Evolutionary conservation across 2,113 vertebrate species (phyloP), one percentile per base, ranked within the genome.

Genomic region (Carettochelys insculpta): DNA sequence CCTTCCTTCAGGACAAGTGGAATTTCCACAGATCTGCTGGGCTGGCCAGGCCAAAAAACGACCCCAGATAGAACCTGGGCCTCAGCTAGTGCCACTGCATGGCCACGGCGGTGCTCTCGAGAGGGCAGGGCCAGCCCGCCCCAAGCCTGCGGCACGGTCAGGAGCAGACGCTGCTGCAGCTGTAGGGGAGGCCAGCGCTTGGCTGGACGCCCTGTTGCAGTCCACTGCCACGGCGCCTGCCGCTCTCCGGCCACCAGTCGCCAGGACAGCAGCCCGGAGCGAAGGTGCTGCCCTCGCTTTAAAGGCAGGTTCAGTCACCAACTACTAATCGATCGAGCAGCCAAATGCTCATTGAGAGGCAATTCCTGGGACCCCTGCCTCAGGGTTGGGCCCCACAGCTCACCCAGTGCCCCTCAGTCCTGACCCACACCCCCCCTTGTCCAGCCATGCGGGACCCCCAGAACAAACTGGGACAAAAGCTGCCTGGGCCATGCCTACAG

Each of bases 371-470:
- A 9, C 17, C 75, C 20, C 45, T 8, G 24, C 19, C 6, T 8
- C 24, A 27, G 48, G 41, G 31, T n/a, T 17, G 6, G 3, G 38
- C 14, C 8, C 38, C 20, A 6, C 76, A 50, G 34, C 48, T 50
- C 20, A 34, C 47, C 76, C 24, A 25, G 11, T 38, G 50, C 24
- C 20, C 77, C 10, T 41, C 10, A 41, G 6, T 24, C 65, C 65
- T 71, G 19, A 41, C 19, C 9, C 68, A 22, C 38, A 38, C 10
- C 5, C 22, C 3, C 11, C 11, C 38, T 14, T 29, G 12, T 27
- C 54, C 27, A 5, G 54, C 16, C n/a, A 11, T 4, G 3, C 13
- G 54, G 78, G 52, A 12, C 3, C 4, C 0, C 22, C 5, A 29
- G 0, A 38, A 38, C n/a, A 68, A 65, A 65, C 9, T 65, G 61